Base-by-base conservation (phyloP, 2,113 vertebrate genomes). In the Eclectus roratus region DNA sequence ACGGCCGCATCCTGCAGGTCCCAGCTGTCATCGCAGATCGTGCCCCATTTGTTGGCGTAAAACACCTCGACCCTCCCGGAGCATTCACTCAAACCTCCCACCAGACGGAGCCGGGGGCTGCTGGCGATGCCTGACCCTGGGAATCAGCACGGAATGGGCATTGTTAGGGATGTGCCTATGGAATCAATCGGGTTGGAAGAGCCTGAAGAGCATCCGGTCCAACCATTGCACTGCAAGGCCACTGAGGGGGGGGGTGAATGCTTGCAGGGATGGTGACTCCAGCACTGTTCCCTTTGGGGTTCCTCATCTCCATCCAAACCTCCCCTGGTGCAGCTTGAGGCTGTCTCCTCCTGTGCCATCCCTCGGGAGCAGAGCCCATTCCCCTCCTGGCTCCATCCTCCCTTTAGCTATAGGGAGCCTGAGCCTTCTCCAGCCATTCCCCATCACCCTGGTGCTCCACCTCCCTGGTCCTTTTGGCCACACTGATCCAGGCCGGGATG, bases 21-120 rank as follows among this genome's bases (percentile, higher is more conserved):
- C 93, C 95, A 97, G 16, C 11, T n/a, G 15, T 70, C 50, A 0
- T 83, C 96, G 4, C 98, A 98, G 28, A 98, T 91, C 0, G 96
- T 97, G 3, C 98, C 98, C 98, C 98, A 98, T 37, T 97, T 72
- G 8, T 94, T 80, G 52, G 93, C 85, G 14, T 97, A 15, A 56
- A 96, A 96, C n/a, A 98, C 81, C 72, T 98, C 97, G 4, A 98
- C 96, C 82, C 98, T 94, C 11, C 98, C 97, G 0, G 91, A 6
- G 2, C 98, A 98, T 3, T 37, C 25, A 28, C 60, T 84, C 29
- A 71, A 44, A 31, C 96, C 96, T 9, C 41, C 93, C 2, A 8
- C 52, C 7, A 98, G 53, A 17, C 96, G 97, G 44, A 98, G 79
- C 39, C 76, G 81, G 53, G 61, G 23, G 15, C 10, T 39, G 18